Evolutionary conservation across 2,113 vertebrate genomes (phyloP), one percentile per base, ranked within the genome.

Genomic region (Vireo altiloquus): DNA sequence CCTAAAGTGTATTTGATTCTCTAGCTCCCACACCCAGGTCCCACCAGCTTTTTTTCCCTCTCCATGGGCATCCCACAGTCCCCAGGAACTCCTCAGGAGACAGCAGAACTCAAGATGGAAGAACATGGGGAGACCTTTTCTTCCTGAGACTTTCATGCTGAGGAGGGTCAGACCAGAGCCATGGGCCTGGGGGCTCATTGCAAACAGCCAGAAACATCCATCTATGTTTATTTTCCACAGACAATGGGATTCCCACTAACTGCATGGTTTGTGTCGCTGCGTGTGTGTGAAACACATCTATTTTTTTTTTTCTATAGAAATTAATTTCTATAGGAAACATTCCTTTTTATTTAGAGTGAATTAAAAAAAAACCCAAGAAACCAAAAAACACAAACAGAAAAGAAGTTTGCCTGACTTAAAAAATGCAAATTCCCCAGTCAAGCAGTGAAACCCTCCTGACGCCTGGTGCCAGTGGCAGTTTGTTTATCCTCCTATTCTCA

Each of bases 271-370:
- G 20, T 64, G 44, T 44, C 64, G 13, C 13, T 53, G 1, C 9
- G 59, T 39, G 56, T 49, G 24, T 65, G 54, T 56, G 25, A 84
- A 84, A 79, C 15, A 5, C 2, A 1, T 37, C 47, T 42, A 3
- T 64, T 37, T 44, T 39, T 82, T n/a, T 82, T 66, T 56, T 20
- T 9, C 68, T 74, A 65, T 47, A 65, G 80, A 88, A 86, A 81
- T 83, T 44, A 16, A 50, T 90, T 91, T 72, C 79, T 84, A 87
- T 21, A 53, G 47, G 46, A 90, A 85, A 89, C 49, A 80, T 80
- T 80, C 15, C 39, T 86, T 52, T 80, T 80, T 65, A 75, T 89
- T 91, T 78, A 68, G 40, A 63, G 11, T 10, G 12, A 60, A 70
- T 57, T 27, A 12, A 39, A 27, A 70, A 70, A 49, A 46, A 13